phyloP scores from a whole-genome alignment of 2,888 invertebrate species.

The Leptopilina myrica region DNA sequence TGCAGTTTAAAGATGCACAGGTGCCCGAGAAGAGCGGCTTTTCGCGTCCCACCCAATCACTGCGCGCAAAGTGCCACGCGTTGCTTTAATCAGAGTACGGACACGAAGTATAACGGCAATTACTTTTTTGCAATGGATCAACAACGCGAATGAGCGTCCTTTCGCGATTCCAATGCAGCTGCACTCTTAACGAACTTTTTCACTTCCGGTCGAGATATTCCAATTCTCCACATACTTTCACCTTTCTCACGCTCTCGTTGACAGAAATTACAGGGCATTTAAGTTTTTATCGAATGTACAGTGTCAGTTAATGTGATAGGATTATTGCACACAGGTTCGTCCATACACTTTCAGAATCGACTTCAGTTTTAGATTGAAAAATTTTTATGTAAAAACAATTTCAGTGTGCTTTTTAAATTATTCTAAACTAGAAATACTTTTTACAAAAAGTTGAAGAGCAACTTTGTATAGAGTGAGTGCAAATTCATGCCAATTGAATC shows the following conservation, averaged over 20 bases:
- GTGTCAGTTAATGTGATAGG: neutral
- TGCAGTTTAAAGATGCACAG: conserved; percentile 58
- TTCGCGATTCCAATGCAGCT: conserved; percentile 26
- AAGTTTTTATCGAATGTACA: neutral
- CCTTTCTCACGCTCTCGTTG: conserved; percentile 40
- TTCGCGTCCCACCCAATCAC: conserved; percentile 38
- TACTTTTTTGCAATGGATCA: conserved; percentile 10
- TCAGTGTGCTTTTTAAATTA: neutral
- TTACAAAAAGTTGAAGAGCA: neutral
- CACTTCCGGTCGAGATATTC: conserved; percentile 35
- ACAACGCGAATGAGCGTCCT: conserved; percentile 34
- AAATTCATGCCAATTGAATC: conserved; percentile 5
- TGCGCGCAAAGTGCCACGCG: conserved; percentile 33
- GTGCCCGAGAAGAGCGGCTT: conserved; percentile 47
- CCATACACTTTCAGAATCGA: neutral
- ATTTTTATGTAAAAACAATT: too few species aligned
- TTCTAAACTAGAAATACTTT: neutral
- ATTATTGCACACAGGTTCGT: neutral
- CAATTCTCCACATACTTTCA: conserved; percentile 32
- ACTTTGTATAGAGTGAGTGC: conserved; percentile 12
- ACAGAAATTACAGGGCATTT: conserved; percentile 34
- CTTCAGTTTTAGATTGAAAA: too few species aligned
- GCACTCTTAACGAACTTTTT: conserved; percentile 34
- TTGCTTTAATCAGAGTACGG: conserved; percentile 36
- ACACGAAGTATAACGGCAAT: conserved; percentile 24